Conservation (phyloP, 2,888 invertebrate genomes). For the Agonopterix subpropinquella region DNA sequence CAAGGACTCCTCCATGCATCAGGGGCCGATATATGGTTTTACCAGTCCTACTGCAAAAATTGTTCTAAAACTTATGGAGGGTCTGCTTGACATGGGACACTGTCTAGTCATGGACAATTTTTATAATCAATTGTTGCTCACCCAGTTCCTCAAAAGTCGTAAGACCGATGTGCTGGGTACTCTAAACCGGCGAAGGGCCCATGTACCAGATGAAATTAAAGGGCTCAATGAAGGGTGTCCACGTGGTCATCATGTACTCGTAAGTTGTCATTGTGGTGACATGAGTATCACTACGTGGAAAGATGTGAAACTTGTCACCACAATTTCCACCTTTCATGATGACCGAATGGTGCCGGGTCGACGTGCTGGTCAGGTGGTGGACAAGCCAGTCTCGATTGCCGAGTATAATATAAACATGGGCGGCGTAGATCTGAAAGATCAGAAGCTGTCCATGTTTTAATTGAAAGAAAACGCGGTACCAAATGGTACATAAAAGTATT, state of each 20-base stretch:
- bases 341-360: slow-evolving; percentile 1
- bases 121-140: slow-evolving; percentile 9
- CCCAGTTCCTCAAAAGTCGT: slow-evolving; percentile 1
- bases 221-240: not conserved
- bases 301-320: slow-evolving; percentile 9
- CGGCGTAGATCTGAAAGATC: slow-evolving; percentile 12
- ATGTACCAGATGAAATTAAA: slow-evolving; percentile 5
- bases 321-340: slow-evolving; percentile 8
- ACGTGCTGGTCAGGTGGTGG: not conserved
- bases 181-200: slow-evolving; percentile 5
- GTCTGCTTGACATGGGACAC: slow-evolving; percentile 10
- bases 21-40: slow-evolving; percentile 11
- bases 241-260: slow-evolving; percentile 1
- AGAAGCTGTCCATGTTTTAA: slow-evolving; percentile 9
- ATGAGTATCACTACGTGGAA: slow-evolving; percentile 5
- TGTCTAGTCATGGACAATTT: slow-evolving; percentile 14
- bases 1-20: not conserved
- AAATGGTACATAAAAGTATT: slow-evolving; percentile 16
- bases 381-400: slow-evolving; percentile 4
- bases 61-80: slow-evolving; percentile 10
- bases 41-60: slow-evolving; percentile 11
- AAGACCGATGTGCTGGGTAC: slow-evolving; percentile 15
- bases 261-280: slow-evolving; percentile 6
- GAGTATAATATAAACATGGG: slow-evolving; percentile 12
- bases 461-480: slow-evolving; percentile 4